phyloP scores from a whole-genome alignment of 2,888 invertebrate species.

The Leptinotarsa juncta region DNA sequence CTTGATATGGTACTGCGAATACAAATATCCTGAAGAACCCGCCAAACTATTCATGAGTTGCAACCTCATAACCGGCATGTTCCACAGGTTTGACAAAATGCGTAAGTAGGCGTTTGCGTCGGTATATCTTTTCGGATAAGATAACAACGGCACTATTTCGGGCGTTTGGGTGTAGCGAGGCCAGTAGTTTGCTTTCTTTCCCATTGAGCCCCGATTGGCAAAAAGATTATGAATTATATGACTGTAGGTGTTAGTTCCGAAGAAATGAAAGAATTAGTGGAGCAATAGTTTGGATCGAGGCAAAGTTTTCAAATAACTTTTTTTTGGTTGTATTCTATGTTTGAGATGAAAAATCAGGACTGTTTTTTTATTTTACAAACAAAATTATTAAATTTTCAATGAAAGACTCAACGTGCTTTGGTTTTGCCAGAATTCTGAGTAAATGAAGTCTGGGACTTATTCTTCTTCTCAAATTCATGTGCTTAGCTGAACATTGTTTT shows the following conservation, averaged over 20 bases:
- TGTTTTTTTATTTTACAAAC: constrained; percentile 12
- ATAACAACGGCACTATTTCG: constrained; percentile 92
- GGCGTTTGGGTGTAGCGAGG: constrained; percentile 99
- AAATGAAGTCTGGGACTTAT: too few species aligned
- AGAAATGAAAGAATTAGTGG: constrained; percentile 85
- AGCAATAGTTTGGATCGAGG: constrained; percentile 98
- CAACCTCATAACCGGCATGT: constrained; percentile 98
- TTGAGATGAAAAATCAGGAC: constrained; percentile 2
- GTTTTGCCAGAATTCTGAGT: too few species aligned
- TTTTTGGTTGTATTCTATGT: not conserved
- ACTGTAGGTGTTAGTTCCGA: constrained; percentile 86
- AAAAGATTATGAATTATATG: constrained; percentile 96
- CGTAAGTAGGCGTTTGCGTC: constrained; percentile 96
- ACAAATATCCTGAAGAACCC: constrained; percentile 94
- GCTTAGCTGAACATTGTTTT: too few species aligned
- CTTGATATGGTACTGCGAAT: constrained; percentile 97
- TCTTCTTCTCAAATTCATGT: too few species aligned
- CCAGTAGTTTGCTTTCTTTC: constrained; percentile 92
- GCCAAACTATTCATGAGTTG: constrained; percentile 89
- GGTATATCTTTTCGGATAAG: constrained; percentile 90
- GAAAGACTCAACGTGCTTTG: too few species aligned
- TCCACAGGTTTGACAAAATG: constrained; percentile 97
- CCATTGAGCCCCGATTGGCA: constrained; percentile 84
- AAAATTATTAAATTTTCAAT: too few species aligned
- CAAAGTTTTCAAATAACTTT: constrained; percentile 92